Evolutionary conservation across 1,140 invertebrate species (phyloP), one percentile per base, ranked within the genome.

Genomic region (Hirudo medicinalis): DNA sequence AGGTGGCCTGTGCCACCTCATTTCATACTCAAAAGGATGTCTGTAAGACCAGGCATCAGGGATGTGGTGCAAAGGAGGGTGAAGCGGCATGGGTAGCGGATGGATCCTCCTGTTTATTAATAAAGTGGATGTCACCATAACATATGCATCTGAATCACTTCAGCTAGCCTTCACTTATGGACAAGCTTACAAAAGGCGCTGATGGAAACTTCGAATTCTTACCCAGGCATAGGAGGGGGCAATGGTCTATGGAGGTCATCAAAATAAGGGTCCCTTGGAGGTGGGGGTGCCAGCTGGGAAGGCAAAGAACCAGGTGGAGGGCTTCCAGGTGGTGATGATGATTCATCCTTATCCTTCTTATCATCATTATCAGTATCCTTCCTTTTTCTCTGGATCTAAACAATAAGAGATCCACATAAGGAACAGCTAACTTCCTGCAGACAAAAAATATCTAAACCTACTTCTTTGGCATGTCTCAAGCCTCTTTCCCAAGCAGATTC

Each of bases 401-500:
- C 4, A 32, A 49, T 17, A 17, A 49, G 15, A 49, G 32, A 36
- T 6, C 43, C 43, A 49, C 17, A 63, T 63, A 22, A 19, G 19
- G 29, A 63, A 22, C 19, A 15, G 17, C 6, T 25, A 63, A 63
- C 20, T 13, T 63, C 57, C 57, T 63, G 9, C 20, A 63, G 29
- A 22, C 19, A 3, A 63, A 63, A 2, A 9, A 13, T n/a, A 68
- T 22, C n/a, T 13, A 22, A 54, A 29, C 69, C 8, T 79, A 91
- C 90, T 85, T 96, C 92, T 83, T 96, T 96, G 36, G 94, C 94
- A 85, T 96, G 80, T 81, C 88, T 78, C 80, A 89, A 75, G 82
- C 89, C 93, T 69, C 93, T 84, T 81, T 97, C 94, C 94, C 94
- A 97, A 0, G 94, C 91, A 67, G 91, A 90, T 81, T 93, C 91